phyloP scores from a whole-genome alignment of 2,888 invertebrate species.

The Folsomia candida region DNA sequence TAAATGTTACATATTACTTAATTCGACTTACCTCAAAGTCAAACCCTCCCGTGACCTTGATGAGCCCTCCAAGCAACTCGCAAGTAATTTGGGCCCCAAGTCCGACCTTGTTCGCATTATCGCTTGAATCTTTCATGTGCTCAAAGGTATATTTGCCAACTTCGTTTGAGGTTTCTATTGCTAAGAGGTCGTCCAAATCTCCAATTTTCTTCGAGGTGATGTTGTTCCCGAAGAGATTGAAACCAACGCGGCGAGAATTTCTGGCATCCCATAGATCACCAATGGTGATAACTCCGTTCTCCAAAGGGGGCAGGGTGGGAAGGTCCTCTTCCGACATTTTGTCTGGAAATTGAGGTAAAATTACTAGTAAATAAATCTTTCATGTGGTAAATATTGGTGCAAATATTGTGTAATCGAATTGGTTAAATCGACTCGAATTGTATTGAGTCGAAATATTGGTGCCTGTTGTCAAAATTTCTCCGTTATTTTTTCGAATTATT shows the following conservation, averaged over 20 bases:
- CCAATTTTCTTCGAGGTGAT: too few species aligned
- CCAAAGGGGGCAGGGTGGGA: neutral
- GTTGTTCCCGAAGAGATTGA: conserved; percentile 19
- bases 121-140: neutral
- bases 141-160: too few species aligned
- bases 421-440: too few species aligned
- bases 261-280: conserved; percentile 17
- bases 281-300: neutral
- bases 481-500: too few species aligned
- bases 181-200: too few species aligned
- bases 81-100: neutral
- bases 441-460: too few species aligned
- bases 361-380: neutral
- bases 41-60: neutral
- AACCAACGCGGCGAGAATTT: neutral
- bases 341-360: neutral
- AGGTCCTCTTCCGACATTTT: neutral
- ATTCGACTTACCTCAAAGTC: neutral
- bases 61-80: neutral
- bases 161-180: too few species aligned
- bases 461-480: too few species aligned
- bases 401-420: too few species aligned
- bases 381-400: too few species aligned
- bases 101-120: neutral
- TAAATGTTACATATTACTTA: too few species aligned